Conservation (phyloP, 2,113 vertebrate species). For the Equus quagga region DNA sequence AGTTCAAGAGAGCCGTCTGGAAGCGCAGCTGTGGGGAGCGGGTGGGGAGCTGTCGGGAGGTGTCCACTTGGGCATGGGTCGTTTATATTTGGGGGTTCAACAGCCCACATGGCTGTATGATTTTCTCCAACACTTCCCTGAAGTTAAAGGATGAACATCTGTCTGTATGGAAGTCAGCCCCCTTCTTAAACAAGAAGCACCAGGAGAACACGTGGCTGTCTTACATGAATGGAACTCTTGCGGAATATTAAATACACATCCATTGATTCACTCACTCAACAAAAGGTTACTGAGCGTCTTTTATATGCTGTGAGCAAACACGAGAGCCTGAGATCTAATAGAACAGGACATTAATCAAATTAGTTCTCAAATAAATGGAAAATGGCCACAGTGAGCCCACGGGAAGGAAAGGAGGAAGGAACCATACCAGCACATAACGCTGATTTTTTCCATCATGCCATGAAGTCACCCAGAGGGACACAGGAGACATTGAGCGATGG, state of each 20-base stretch:
- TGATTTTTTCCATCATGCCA: background rate
- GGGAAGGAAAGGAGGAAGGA: background rate
- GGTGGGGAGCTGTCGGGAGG: background rate
- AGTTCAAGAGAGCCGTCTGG: background rate
- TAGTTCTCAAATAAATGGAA: slow-evolving; percentile 13
- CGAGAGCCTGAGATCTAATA: background rate
- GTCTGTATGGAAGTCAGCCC: background rate
- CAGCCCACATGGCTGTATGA: background rate
- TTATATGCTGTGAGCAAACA: background rate
- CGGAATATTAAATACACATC: background rate
- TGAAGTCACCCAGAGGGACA: background rate
- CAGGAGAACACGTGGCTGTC: background rate
- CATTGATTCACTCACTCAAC: slow-evolving; percentile 17
- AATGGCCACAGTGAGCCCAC: background rate
- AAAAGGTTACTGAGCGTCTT: slow-evolving; percentile 3
- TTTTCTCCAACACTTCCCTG: background rate
- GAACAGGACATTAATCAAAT: slow-evolving; percentile 11
- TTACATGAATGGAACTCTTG: background rate
- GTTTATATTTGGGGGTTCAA: background rate
- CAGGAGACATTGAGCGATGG: background rate
- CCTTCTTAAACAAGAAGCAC: background rate
- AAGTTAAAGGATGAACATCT: background rate
- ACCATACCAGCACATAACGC: background rate
- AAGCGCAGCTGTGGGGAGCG: background rate
- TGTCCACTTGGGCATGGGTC: background rate